Evolutionary conservation across 2,888 invertebrate species (phyloP), one percentile per base, ranked within the genome.

Genomic region (Lasioglossum villosulum): DNA sequence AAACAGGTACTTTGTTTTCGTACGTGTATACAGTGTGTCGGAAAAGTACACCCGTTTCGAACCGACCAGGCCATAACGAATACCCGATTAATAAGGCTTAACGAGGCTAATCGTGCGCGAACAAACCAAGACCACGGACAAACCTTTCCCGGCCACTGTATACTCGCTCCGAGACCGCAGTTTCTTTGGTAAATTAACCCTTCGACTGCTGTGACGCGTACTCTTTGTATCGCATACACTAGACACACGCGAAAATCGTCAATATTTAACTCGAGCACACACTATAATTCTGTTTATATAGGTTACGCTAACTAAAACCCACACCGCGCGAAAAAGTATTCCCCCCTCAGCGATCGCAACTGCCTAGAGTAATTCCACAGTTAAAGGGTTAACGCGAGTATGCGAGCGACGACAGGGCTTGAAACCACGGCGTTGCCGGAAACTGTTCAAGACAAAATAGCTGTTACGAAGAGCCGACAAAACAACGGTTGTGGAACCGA

Each of bases 331-430:
- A 45, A 45, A 23, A 19, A 48, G 48, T 8, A 2, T 23, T 8
- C 23, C 48, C 48, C 48, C 23, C 8, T 48, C 23, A 23, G 8
- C 8, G 48, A 48, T 48, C 48, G 48, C 48, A 48, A 23, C 48
- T 23, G 48, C 23, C 23, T 23, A 8, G 48, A 48, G 23, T 23
- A 3, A 52, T 52, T n/a, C 52, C 52, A 10, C 52, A n/a, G 52
- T n/a, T 23, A 0, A 52, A 52, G 10, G 59, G n/a, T 63, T 63
- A 30, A 6, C 27, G 30, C 59, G 0, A 30, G 59, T 30, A 63
- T 16, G 16, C 27, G 59, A 30, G 59, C 30, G 74, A 66, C 59
- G 76, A 30, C 37, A 59, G 63, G 56, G 72, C 66, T 70, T 77
- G 70, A 48, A 68, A 27, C 14, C 16, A 23, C 23, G 23, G 52